Evolutionary conservation across 1,140 invertebrate species (phyloP).

Genomic region (Drosophila repletoides): DNA sequence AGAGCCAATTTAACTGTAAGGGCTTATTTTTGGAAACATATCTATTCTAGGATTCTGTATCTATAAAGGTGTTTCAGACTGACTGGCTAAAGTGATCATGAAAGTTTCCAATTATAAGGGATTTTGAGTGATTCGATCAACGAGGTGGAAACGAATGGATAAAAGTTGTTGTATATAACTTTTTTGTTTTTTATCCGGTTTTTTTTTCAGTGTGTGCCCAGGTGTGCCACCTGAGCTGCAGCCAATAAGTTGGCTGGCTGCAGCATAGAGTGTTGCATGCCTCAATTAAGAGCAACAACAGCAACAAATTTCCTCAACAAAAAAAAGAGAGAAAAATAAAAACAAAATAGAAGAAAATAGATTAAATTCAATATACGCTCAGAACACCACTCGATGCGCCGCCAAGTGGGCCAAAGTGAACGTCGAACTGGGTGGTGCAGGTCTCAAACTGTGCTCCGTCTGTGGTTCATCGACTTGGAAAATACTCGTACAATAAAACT

Average conservation of each 20-base stretch:
- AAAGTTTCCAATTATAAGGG: too few relatives aligned
- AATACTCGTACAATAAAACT: constrained; percentile 67
- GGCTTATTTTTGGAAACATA: too few relatives aligned
- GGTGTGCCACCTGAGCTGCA: not conserved
- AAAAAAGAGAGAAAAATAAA: constrained; percentile 5
- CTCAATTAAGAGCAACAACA: constrained; percentile 51
- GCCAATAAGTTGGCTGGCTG: constrained; percentile 16
- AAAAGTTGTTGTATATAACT: too few relatives aligned
- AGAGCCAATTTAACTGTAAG: too few relatives aligned
- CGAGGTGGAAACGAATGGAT: too few relatives aligned
- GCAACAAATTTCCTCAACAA: constrained; percentile 45
- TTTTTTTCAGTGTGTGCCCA: constrained; percentile 3
- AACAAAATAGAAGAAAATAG: constrained; percentile 2
- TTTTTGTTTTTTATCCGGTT: too few relatives aligned
- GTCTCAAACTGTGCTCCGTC: constrained; percentile 3
- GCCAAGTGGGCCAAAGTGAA: not conserved
- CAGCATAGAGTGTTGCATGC: constrained; percentile 26
- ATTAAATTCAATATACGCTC: constrained; percentile 32
- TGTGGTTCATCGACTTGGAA: constrained; percentile 37
- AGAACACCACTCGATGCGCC: constrained; percentile 12
- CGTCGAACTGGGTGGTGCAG: not conserved
- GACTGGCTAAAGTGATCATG: too few relatives aligned
- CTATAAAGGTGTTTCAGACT: too few relatives aligned
- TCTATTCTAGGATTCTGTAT: too few relatives aligned
- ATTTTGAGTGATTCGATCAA: too few relatives aligned